A percentile compares a stretch with the other conserved stretches of the same genome.
These are phyloP conservation scores for Coregonus suidteri DNA, from an alignment of 2,797 vertebrate species.

Conservation along the genomic window DNA sequence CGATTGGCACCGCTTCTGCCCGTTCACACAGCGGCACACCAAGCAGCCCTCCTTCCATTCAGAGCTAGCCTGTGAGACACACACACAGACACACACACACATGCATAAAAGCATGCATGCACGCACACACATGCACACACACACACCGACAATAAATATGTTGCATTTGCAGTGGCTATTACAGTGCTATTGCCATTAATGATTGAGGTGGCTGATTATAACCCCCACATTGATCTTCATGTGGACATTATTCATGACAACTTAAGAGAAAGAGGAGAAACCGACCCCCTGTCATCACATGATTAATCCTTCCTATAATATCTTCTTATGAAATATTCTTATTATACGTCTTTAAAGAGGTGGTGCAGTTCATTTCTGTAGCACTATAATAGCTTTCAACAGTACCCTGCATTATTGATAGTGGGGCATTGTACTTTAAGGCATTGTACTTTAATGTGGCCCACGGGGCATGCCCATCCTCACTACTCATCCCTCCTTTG, in stretches of 20 bases:
- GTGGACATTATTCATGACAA: slow-evolving; percentile 27
- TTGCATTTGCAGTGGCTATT: slow-evolving; percentile 13
- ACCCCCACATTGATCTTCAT: slow-evolving; percentile 31
- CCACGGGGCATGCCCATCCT: slow-evolving; percentile 62
- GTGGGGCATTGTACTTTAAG: slow-evolving; percentile 42
- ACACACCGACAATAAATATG: neutral
- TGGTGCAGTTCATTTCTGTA: slow-evolving; percentile 11
- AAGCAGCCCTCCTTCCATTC: slow-evolving; percentile 83
- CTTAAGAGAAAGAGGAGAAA: slow-evolving; percentile 10
- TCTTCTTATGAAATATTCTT: slow-evolving; percentile 66
- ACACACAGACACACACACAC: slow-evolving; percentile 41
- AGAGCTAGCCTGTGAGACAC: slow-evolving; percentile 71
- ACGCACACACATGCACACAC: slow-evolving; percentile 23
- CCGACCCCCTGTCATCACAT: slow-evolving; percentile 56
- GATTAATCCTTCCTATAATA: slow-evolving; percentile 69
- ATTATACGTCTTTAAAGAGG: neutral
- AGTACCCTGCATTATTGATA: slow-evolving; percentile 67
- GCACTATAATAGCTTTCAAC: slow-evolving; percentile 48
- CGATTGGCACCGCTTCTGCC: slow-evolving; percentile 71
- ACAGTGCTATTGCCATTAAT: slow-evolving; percentile 14
- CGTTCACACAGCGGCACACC: slow-evolving; percentile 79
- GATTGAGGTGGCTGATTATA: slow-evolving; percentile 36
- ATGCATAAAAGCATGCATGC: neutral
- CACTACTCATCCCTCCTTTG: slow-evolving; percentile 50
- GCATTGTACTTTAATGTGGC: slow-evolving; percentile 56